Percentiles rank a stretch among this genome's conserved stretches.
Conservation (phyloP, 2,888 invertebrate genomes). For the Junonia oenone region DNA sequence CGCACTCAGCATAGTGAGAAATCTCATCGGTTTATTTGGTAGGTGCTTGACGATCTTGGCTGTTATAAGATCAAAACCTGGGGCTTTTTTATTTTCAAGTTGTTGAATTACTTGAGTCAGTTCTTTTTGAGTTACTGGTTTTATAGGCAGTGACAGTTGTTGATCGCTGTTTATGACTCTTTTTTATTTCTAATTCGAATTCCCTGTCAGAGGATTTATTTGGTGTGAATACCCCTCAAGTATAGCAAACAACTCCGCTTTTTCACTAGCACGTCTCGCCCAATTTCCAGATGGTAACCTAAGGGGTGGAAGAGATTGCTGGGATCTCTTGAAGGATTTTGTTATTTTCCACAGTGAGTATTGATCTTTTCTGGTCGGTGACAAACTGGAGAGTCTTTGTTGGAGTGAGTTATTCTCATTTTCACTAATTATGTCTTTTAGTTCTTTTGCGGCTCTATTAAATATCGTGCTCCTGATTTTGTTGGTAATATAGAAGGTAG, state of each 20-base stretch:
- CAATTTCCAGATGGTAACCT: neutral
- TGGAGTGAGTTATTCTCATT: neutral
- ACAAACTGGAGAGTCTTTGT: neutral
- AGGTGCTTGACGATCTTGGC: slow-evolving; percentile 20
- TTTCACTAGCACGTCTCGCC: slow-evolving; percentile 1
- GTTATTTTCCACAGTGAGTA: slow-evolving; percentile 12
- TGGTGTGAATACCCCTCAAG: neutral
- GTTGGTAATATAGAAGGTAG: slow-evolving; percentile 12
- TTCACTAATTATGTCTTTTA: neutral
- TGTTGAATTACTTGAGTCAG: neutral
- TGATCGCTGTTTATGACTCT: neutral
- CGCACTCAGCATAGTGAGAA: neutral
- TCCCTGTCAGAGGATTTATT: neutral
- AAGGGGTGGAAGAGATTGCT: neutral
- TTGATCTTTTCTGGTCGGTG: neutral
- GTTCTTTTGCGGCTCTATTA: neutral
- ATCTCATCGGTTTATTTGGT: slow-evolving; percentile 18
- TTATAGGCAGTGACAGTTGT: neutral
- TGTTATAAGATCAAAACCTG: slow-evolving; percentile 29
- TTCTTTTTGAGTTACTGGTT: slow-evolving; percentile 1
- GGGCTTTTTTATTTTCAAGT: slow-evolving; percentile 25
- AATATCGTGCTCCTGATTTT: slow-evolving; percentile 10
- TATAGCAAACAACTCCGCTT: slow-evolving; percentile 5
- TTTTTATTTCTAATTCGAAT: neutral
- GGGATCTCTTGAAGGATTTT: slow-evolving; percentile 1